A percentile compares a stretch with the other conserved stretches of the same genome.
Conservation (phyloP, 2,888 invertebrate species). For the Nemapogon koenigi region DNA sequence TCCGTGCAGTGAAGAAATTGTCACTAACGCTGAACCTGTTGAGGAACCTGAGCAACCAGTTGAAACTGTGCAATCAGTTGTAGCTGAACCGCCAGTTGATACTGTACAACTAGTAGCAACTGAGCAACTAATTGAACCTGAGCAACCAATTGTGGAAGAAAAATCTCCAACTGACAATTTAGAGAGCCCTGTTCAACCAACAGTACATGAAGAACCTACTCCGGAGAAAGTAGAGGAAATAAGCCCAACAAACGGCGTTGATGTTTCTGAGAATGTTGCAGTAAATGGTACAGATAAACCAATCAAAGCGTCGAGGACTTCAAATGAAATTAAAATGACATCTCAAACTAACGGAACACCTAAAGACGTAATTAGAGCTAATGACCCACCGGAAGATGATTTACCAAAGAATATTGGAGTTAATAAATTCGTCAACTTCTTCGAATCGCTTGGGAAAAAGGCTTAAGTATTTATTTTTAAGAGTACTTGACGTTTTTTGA, state of each 20-base stretch:
- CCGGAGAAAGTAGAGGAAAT: background rate
- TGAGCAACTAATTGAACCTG: background rate
- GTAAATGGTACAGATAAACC: background rate
- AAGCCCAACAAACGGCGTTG: background rate
- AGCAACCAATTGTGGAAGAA: background rate
- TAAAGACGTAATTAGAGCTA: constrained; percentile 50
- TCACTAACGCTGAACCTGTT: background rate
- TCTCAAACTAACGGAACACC: constrained; percentile 30
- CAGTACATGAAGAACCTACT: background rate
- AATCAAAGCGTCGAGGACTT: background rate
- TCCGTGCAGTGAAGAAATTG: background rate
- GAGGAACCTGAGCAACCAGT: background rate
- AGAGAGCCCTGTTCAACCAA: background rate
- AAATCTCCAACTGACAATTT: background rate
- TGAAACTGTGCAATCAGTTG: background rate
- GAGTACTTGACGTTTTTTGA: too few relatives aligned
- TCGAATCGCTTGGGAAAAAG: constrained; percentile 42
- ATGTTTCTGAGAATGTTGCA: background rate
- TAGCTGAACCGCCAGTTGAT: background rate
- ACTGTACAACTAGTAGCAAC: background rate
- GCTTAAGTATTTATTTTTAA: too few relatives aligned
- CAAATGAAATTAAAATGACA: background rate
- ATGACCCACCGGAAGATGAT: constrained; percentile 55
- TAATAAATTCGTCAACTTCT: constrained; percentile 56
- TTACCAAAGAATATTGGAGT: constrained; percentile 56